Conservation (phyloP, 2,113 vertebrate genomes). For the Peromyscus polionotus region DNA sequence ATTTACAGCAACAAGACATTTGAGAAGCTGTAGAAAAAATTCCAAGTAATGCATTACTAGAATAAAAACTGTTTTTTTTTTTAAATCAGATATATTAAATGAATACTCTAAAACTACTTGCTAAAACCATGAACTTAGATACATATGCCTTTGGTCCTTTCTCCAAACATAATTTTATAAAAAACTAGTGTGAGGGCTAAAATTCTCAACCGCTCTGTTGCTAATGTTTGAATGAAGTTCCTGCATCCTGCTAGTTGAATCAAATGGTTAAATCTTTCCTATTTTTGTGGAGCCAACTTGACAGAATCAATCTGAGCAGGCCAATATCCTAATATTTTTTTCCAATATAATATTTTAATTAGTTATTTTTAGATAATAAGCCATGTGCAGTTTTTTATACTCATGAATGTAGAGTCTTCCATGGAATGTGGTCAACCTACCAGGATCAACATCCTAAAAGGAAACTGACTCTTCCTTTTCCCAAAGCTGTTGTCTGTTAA, state of each 20-base stretch:
- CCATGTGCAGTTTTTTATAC: background rate
- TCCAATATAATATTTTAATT: background rate
- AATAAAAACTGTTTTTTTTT: slow-evolving; percentile 6
- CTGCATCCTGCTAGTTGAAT: background rate
- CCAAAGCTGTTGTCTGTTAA: background rate
- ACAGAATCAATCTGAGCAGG: background rate
- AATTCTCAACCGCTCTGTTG: background rate
- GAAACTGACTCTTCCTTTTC: background rate
- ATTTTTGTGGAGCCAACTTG: background rate
- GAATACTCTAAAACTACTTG: background rate
- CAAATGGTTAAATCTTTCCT: background rate
- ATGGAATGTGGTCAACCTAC: background rate
- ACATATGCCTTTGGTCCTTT: background rate
- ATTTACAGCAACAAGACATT: background rate
- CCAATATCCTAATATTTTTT: background rate
- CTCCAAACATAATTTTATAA: background rate
- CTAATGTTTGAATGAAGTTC: background rate
- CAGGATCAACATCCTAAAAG: too few relatives aligned
- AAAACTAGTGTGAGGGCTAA: background rate
- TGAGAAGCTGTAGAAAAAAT: background rate
- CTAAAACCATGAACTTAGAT: slow-evolving; percentile 23
- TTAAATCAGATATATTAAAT: background rate
- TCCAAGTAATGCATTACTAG: background rate
- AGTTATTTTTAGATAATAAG: background rate
- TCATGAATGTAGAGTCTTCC: background rate